These are phyloP conservation scores for Fregetta grallaria DNA, from an alignment of 2,113 vertebrate species.

Conservation along the genomic window DNA sequence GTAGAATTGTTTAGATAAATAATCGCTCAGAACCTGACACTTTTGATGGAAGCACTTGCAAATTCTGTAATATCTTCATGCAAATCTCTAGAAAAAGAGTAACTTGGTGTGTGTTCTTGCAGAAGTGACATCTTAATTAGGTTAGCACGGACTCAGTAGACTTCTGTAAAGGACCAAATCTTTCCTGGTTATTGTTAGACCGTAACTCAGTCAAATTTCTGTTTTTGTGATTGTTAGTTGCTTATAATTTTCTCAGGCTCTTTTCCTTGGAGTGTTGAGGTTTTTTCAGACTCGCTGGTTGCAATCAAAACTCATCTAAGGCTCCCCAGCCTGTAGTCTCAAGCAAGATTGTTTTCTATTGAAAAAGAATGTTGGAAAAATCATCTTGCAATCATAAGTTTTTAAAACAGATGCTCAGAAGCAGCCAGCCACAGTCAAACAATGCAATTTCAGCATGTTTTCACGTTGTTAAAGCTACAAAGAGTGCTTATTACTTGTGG, in stretches of 20 bases:
- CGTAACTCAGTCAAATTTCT: neutral
- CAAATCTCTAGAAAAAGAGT: neutral
- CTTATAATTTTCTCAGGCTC: neutral
- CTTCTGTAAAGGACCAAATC: neutral
- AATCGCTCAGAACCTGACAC: neutral
- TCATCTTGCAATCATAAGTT: neutral
- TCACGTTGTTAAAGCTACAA: neutral
- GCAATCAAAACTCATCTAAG: neutral
- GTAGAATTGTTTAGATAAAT: neutral
- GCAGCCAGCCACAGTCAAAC: neutral
- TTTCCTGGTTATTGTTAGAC: neutral
- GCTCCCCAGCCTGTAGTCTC: neutral
- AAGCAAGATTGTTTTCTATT: neutral
- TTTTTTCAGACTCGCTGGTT: neutral
- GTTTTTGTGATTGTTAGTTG: neutral
- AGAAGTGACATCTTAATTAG: neutral
- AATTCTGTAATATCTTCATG: neutral
- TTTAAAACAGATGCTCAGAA: neutral
- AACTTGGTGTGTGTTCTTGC: neutral
- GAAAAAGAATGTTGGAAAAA: neutral
- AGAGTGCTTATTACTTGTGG: neutral
- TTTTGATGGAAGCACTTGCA: neutral
- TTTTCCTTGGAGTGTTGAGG: neutral
- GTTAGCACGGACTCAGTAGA: neutral
- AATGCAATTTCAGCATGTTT: neutral